Evolutionary conservation across 2,888 invertebrate genomes (phyloP).

Genomic region (Nephrotoma guestfalica): DNA sequence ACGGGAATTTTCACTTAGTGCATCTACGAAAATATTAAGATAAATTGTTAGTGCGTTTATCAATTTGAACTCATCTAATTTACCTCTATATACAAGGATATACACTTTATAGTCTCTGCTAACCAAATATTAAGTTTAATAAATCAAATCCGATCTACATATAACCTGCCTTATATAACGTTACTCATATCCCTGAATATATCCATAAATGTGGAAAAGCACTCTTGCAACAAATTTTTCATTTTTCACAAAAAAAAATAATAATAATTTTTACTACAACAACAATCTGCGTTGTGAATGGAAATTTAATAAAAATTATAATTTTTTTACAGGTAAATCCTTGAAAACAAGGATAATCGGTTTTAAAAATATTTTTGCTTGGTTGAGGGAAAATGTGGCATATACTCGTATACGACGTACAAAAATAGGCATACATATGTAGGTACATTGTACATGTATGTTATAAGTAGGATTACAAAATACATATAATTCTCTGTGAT

Average conservation of each 20-base stretch:
- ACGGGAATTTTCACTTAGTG: background rate
- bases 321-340: background rate
- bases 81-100: background rate
- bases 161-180: background rate
- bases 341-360: background rate
- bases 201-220: background rate
- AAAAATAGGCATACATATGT: background rate
- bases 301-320: background rate
- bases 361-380: background rate
- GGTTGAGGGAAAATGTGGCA: background rate
- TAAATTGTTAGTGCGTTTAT: background rate
- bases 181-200: background rate
- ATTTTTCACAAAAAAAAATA: background rate
- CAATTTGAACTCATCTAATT: background rate
- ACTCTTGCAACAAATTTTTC: background rate
- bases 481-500: background rate
- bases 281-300: background rate
- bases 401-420: no score
- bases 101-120: background rate
- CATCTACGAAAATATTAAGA: background rate
- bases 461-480: background rate
- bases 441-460: background rate
- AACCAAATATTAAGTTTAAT: background rate
- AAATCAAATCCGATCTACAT: background rate
- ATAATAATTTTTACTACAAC: background rate